Evolutionary conservation across 64 coral and sea anemone species (phyloP).

Genomic region (Hydrozoanthus tunicans): DNA sequence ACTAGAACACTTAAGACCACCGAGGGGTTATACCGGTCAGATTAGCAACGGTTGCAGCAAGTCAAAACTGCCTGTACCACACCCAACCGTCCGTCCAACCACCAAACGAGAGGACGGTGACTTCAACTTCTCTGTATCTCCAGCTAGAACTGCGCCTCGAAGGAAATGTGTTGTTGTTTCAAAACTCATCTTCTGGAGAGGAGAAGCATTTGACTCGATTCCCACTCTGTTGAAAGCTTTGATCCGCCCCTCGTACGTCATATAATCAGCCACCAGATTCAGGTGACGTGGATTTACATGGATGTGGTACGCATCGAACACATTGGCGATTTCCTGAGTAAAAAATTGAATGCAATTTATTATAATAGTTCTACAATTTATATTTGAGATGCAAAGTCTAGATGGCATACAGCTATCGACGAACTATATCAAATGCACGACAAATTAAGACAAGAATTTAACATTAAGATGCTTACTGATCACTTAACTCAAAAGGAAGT

Average conservation of each 20-base stretch:
- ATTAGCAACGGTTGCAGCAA: slow-evolving; percentile 55
- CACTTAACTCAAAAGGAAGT: no score
- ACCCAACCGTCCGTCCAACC: slow-evolving; percentile 70
- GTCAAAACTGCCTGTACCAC: slow-evolving; percentile 6
- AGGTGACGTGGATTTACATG: slow-evolving; percentile 82
- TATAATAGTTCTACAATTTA: not conserved
- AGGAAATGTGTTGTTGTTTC: not conserved
- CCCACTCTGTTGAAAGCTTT: slow-evolving; percentile 93
- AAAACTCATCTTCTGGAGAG: slow-evolving; percentile 53
- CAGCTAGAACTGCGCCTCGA: slow-evolving; percentile 68
- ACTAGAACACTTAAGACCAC: no score
- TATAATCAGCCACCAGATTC: slow-evolving; percentile 84
- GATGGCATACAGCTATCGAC: not conserved
- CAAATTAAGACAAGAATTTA: no score
- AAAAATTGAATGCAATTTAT: not conserved
- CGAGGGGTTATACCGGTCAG: not conserved
- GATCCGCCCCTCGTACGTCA: slow-evolving; percentile 43
- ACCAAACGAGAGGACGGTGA: slow-evolving; percentile 92
- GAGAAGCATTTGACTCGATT: slow-evolving; percentile 92
- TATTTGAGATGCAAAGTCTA: not conserved
- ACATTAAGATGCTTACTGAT: no score
- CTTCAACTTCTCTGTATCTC: not conserved
- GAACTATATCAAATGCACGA: not conserved
- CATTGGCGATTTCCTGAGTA: slow-evolving; percentile 79
- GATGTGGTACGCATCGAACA: slow-evolving; percentile 17